Base-by-base conservation (phyloP, 2,888 invertebrate genomes). In the Trachelus troglodyta region DNA sequence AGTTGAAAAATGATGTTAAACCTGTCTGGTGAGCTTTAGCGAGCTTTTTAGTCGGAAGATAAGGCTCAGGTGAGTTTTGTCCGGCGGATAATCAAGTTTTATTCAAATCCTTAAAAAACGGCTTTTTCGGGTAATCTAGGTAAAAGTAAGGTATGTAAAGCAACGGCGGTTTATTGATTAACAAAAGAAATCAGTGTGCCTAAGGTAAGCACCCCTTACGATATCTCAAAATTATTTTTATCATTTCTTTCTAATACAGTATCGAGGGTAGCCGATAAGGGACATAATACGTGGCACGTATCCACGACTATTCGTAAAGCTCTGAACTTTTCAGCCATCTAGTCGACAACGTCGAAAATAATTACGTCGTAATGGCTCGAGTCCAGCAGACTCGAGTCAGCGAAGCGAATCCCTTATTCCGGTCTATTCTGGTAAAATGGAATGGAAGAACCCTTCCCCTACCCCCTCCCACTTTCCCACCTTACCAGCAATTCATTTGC, bases 371-470 rank as follows among this genome's bases (percentile, higher is more conserved):
- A 40, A 80, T 79, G 77, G 80, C 79, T 75, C 35, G 75, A 76
- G 77, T 77, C 78, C 78, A 77, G 79, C 75, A 76, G 69, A 79
- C 77, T 77, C 76, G 75, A 83, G 80, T 79, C 81, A 83, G 79
- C 80, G 80, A 77, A 75, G 76, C 77, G 77, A 80, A 82, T 81
- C 78, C 76, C 76, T 73, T 75, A 76, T 31, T 68, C 74, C 23
- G 34, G 56, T 71, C 75, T 69, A 56, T 73, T 11, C 40, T 69
- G 68, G 69, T 69, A 15, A 37, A 37, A 12, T 37, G 37, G 37
- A 35, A 11, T 34, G 34, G 34, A 9, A 1, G 9, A 34, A 6
- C 0, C 34, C 4, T 31, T 1, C 33, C 33, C 33, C 1, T 33
- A 1, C 9, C 34, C 34, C 73, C 69, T 37, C 37, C n/a, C 68